Evolutionary conservation across 2,797 vertebrate species (phyloP), one percentile per base, ranked within the genome.

Genomic region (Schizothorax lantsangensis): DNA sequence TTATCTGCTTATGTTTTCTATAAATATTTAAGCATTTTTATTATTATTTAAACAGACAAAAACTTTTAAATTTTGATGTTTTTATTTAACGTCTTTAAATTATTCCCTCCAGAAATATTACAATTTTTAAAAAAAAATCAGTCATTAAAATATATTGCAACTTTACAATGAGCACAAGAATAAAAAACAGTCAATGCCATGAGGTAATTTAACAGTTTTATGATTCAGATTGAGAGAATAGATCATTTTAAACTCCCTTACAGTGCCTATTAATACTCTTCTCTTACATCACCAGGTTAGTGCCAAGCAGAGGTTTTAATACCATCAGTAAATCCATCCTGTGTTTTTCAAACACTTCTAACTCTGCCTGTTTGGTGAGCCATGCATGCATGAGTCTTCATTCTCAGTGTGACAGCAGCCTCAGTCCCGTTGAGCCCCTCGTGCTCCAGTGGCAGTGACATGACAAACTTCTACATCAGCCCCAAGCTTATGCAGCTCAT

Each of bases 401-500:
- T 49, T 36, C 30, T 52, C 38, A 36, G 47, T 23, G 62, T 33
- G 64, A 80, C 38, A 85, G 47, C 38, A 36, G 52, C 11, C 88
- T 89, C 73, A 95, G 84, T 95, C 93, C 81, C 96, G 91, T 52
- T 90, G 88, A 74, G 89, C 92, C 88, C 97, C 95, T 90, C 95
- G 97, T 36, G 97, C 96, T 59, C 98, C 98, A 0, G 92, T 79
- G 0, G 97, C 96, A 3, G 90, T 94, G 85, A 99, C 98, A 0
- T 99, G 98, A 86, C 98, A 99, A 71, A 99, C 98, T 89, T 99
- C 98, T 0, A 99, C 98, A 0, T 95, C 89, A 0, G 97, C 98
- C 0, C 98, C 98, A 87, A 99, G 90, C 88, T 93, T 90, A 89
- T 94, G 95, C 86, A 99, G 96, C 84, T 98, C 97, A 0, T 96